Base-by-base conservation (phyloP, 2,888 invertebrate genomes). In the Drosophila gaucha region DNA sequence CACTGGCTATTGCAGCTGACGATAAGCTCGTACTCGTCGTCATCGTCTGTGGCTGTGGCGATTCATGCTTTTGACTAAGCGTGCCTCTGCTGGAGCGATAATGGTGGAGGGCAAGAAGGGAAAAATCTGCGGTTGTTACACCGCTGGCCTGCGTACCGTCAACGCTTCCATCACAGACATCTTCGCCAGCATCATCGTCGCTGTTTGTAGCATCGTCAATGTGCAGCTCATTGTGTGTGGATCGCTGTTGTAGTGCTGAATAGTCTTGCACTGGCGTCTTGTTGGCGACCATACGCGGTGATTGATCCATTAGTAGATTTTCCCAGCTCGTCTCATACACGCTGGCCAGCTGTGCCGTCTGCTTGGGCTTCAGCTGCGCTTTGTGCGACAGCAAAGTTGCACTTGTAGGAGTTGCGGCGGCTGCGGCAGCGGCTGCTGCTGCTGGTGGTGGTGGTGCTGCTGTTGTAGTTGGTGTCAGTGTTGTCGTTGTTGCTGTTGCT, bases 251-350 rank as follows among this genome's bases (percentile, higher is more conserved):
- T 2, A 14, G 20, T n/a, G 3, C 35, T 5, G 30, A 44, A 22
- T 24, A 22, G 1, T 20, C 10, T 18, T 47, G 35, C 22, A 64
- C 62, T 9, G 67, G 52, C 0, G 58, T 49, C 26, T 62, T 64
- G 18, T 52, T 55, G 14, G 51, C 35, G 6, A 52, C 65, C 18
- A 74, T 33, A 8, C 70, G 70, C 6, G 86, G 84, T 41, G 87
- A 85, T 24, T 80, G 82, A 36, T 90, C 89, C 67, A 87, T 76
- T 9, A 90, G 78, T 39, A 93, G 76, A 85, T 93, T 92, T 82
- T 93, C 93, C 64, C 90, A 91, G 68, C 92, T 93, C 5, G 92
- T 89, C 84, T 93, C 93, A 68, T 92, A 92, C 6, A 92, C 92
- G 74, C 92, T 93, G 20, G 92, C 92, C 33, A 93, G 82, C 3